Evolutionary conservation across 2,888 invertebrate genomes (phyloP).

Genomic region (Callyntrura guangdongensis): DNA sequence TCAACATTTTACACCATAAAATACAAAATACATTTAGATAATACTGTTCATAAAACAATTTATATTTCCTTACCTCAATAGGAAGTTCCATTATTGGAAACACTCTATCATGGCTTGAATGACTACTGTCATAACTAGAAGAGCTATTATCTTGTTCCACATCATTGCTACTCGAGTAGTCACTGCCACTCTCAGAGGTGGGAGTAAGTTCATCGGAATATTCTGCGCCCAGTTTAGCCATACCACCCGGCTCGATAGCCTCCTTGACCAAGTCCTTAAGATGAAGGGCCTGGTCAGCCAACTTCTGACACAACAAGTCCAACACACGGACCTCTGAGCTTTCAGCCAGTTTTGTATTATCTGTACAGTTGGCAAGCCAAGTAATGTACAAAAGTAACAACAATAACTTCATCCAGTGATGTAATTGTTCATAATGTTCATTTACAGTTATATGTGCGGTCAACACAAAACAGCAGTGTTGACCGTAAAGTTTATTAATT

Average conservation of each 20-base stretch:
- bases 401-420: too few relatives aligned
- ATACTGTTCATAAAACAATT: not conserved
- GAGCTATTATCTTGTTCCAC: not conserved
- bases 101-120: not conserved
- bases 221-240: constrained; percentile 62
- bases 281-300: constrained; percentile 79
- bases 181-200: constrained; percentile 58
- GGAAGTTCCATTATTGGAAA: constrained; percentile 80
- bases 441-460: not conserved
- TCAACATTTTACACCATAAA: not conserved
- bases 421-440: too few relatives aligned
- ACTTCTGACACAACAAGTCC: constrained; percentile 81
- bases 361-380: too few relatives aligned
- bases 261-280: constrained; percentile 80
- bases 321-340: constrained; percentile 73
- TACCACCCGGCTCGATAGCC: constrained; percentile 71
- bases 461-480: not conserved
- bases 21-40: not conserved
- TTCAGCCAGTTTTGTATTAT: constrained; percentile 77
- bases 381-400: too few relatives aligned
- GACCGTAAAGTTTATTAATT: too few relatives aligned
- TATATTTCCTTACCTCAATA: constrained; percentile 67
- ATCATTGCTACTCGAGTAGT: constrained; percentile 55
- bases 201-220: constrained; percentile 63
- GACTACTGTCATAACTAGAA: constrained; percentile 18